Percentiles rank a stretch among this genome's conserved stretches.
Conservation (phyloP, 2,113 vertebrate species). For the Acanthochromis polyacanthus region DNA sequence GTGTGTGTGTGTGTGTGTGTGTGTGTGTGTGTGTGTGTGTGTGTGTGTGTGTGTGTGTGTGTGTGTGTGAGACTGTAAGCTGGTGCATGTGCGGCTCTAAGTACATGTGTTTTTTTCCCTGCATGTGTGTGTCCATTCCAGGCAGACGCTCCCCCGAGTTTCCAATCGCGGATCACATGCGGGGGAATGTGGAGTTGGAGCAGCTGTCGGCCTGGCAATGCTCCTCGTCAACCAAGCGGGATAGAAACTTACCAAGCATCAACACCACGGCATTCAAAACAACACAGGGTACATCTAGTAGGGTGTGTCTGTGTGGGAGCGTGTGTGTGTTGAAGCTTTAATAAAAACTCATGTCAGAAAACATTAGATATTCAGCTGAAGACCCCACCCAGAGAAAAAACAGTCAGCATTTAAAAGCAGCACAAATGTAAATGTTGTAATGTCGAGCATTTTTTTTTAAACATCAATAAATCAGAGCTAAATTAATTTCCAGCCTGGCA, state of each 20-base stretch:
- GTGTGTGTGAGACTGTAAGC: conserved; percentile 22
- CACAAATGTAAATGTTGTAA: conserved; percentile 19
- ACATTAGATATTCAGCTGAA: conserved; percentile 33
- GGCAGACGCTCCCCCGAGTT: conserved; percentile 67
- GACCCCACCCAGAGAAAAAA: conserved; percentile 27
- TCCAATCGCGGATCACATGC: conserved; percentile 72
- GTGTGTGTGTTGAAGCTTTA: conserved; percentile 35
- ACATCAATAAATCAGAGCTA: conserved; percentile 31
- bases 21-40: conserved; percentile 22
- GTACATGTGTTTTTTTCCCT: conserved; percentile 51
- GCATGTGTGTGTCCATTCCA: conserved; percentile 25
- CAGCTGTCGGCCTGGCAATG: conserved; percentile 79
- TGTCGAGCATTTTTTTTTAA: conserved; percentile 33
- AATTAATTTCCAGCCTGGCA: conserved; percentile 54
- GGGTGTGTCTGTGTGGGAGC: too few species aligned
- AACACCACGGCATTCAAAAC: conserved; percentile 56
- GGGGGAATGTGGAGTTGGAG: conserved; percentile 75
- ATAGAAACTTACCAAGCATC: conserved; percentile 63
- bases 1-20: conserved; percentile 28
- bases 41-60: conserved; percentile 10
- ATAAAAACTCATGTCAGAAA: conserved; percentile 49
- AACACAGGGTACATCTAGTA: conserved; percentile 35
- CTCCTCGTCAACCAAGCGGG: conserved; percentile 55
- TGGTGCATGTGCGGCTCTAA: conserved; percentile 38
- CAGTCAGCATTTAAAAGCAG: conserved; percentile 30